Evolutionary conservation across 2,888 invertebrate species (phyloP).

Genomic region (Leptogaster cylindrica): DNA sequence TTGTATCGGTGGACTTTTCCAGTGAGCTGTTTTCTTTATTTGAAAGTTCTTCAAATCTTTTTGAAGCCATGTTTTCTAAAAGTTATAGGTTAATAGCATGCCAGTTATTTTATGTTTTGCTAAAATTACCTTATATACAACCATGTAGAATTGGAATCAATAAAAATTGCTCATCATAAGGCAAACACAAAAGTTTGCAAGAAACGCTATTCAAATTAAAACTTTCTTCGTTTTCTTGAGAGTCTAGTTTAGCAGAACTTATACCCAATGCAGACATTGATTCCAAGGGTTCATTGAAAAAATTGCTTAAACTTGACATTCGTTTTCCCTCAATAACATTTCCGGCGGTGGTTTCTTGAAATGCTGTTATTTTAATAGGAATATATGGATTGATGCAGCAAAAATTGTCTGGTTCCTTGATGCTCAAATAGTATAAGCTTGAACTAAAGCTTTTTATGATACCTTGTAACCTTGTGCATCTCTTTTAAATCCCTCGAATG

Average conservation of each 20-base stretch:
- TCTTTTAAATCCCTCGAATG: not conserved
- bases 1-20: not conserved
- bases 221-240: not conserved
- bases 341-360: not conserved
- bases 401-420: not conserved
- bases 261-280: not conserved
- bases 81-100: not conserved
- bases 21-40: not conserved
- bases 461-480: not conserved
- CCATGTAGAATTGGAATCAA: conserved; percentile 2
- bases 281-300: not conserved
- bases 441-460: not conserved
- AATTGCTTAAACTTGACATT: not conserved
- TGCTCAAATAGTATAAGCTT: not conserved
- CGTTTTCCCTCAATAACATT: not conserved
- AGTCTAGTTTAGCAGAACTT: not conserved
- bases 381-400: conserved; percentile 1
- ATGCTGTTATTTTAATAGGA: not conserved
- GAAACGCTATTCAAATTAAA: not conserved
- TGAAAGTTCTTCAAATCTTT: not conserved
- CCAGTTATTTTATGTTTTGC: not conserved
- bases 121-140: not conserved
- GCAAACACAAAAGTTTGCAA: not conserved
- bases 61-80: not conserved
- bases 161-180: not conserved